phyloP scores from a whole-genome alignment of 2,888 invertebrate species.

The Drosophila tripunctata region DNA sequence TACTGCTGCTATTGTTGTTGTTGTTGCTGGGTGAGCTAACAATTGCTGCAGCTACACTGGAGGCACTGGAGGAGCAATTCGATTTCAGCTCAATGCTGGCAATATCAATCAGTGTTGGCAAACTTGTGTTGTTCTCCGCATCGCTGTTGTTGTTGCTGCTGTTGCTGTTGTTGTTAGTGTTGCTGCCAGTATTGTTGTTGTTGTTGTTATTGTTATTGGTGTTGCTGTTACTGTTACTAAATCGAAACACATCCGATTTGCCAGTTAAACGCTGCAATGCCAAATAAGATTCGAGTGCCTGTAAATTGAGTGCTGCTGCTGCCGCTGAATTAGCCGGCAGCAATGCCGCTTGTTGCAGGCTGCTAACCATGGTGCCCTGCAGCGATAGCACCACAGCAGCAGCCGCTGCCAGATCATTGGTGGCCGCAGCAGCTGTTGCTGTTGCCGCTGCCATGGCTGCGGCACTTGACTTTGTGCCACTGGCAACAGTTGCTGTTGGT shows the following conservation, averaged over 20 bases:
- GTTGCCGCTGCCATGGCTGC: slow-evolving; percentile 72
- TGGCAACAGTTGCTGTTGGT: slow-evolving; percentile 36
- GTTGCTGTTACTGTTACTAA: slow-evolving; percentile 49
- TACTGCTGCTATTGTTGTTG: slow-evolving; percentile 55
- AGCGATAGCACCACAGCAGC: slow-evolving; percentile 91
- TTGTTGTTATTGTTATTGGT: slow-evolving; percentile 30
- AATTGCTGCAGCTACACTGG: slow-evolving; percentile 30
- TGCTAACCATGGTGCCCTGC: slow-evolving; percentile 93
- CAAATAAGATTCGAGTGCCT: slow-evolving; percentile 93
- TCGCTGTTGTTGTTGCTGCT: slow-evolving; percentile 43
- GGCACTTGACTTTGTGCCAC: slow-evolving; percentile 48
- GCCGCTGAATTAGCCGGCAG: slow-evolving; percentile 93
- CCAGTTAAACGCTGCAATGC: slow-evolving; percentile 91
- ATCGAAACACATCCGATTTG: slow-evolving; percentile 88
- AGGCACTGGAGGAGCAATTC: slow-evolving; percentile 64
- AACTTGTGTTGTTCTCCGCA: slow-evolving; percentile 25
- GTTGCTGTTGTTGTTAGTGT: slow-evolving; percentile 31
- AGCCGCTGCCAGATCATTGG: slow-evolving; percentile 86
- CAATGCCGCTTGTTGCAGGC: slow-evolving; percentile 92
- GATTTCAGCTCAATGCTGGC: slow-evolving; percentile 65
- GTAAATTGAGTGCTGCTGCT: slow-evolving; percentile 92
- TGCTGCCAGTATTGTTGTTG: slow-evolving; percentile 22
- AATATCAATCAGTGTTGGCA: slow-evolving; percentile 62
- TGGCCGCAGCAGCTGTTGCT: slow-evolving; percentile 81
- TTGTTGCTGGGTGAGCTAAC: slow-evolving; percentile 66